Evolutionary conservation across 2,113 vertebrate genomes (phyloP).

Genomic region (Amazona vittata): DNA sequence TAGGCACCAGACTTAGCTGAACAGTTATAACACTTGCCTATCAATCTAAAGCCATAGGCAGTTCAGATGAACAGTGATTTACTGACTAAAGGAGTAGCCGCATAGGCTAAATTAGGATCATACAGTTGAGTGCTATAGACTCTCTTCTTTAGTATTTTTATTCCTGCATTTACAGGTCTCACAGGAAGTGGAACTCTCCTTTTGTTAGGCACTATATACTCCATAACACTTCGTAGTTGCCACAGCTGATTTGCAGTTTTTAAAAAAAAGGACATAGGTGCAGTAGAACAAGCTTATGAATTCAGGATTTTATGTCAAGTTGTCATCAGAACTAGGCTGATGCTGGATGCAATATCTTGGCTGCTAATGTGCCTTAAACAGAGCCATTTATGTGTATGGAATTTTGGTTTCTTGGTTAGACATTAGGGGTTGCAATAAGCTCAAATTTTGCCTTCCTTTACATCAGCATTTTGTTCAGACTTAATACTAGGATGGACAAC

Average conservation of each 20-base stretch:
- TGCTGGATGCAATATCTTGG: not conserved
- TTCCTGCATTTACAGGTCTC: not conserved
- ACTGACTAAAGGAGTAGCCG: not conserved
- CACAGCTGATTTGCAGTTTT: not conserved
- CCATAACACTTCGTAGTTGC: not conserved
- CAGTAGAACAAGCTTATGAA: not conserved
- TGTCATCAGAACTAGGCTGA: not conserved
- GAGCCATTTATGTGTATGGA: not conserved
- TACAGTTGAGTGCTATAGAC: not conserved
- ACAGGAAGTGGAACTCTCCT: not conserved
- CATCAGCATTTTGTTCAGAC: not conserved
- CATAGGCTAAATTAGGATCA: not conserved
- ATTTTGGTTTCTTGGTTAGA: not conserved
- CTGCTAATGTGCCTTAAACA: not conserved
- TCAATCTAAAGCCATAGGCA: not conserved
- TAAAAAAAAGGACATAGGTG: not conserved
- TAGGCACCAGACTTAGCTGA: not conserved
- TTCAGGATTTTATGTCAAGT: not conserved
- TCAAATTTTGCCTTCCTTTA: not conserved
- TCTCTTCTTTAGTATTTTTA: not conserved
- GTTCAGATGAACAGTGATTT: not conserved
- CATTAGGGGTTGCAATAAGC: not conserved
- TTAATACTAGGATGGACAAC: not conserved
- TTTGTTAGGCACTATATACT: not conserved
- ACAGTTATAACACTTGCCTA: not conserved